These are phyloP conservation scores for Pteromalus puparum DNA, from an alignment of 1,140 invertebrate genomes.

Conservation along the genomic window DNA sequence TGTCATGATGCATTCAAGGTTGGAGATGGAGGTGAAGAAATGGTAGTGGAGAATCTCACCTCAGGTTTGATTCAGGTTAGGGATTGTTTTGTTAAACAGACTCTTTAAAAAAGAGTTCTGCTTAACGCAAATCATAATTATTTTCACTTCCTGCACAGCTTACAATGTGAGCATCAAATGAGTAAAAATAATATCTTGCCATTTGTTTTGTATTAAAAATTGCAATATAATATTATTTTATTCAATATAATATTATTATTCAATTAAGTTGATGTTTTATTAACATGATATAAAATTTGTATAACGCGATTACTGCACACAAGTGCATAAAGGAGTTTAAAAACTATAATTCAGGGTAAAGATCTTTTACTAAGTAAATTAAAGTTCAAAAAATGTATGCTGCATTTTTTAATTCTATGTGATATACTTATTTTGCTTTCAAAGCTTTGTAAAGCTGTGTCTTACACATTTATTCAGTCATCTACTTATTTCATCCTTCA, in stretches of 20 bases:
- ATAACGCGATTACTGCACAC: too few species aligned
- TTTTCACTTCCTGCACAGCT: conserved; percentile 23
- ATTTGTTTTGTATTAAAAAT: background rate
- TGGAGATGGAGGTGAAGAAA: conserved; percentile 65
- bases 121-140: conserved; percentile 26
- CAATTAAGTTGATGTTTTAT: too few species aligned
- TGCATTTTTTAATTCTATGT: too few species aligned
- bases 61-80: conserved; percentile 66
- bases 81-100: conserved; percentile 58
- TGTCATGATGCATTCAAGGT: conserved; percentile 58
- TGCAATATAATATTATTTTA: background rate
- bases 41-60: conserved; percentile 65
- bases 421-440: background rate
- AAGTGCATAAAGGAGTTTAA: too few species aligned
- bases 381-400: too few species aligned
- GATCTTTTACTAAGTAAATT: too few species aligned
- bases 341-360: too few species aligned
- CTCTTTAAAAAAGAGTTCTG: conserved; percentile 34
- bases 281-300: too few species aligned
- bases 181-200: background rate
- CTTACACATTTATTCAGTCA: background rate
- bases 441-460: background rate
- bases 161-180: background rate
- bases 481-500: background rate
- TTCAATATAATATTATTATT: background rate